phyloP scores from a whole-genome alignment of 1,140 invertebrate species.

The Oreohelix idahoensis region DNA sequence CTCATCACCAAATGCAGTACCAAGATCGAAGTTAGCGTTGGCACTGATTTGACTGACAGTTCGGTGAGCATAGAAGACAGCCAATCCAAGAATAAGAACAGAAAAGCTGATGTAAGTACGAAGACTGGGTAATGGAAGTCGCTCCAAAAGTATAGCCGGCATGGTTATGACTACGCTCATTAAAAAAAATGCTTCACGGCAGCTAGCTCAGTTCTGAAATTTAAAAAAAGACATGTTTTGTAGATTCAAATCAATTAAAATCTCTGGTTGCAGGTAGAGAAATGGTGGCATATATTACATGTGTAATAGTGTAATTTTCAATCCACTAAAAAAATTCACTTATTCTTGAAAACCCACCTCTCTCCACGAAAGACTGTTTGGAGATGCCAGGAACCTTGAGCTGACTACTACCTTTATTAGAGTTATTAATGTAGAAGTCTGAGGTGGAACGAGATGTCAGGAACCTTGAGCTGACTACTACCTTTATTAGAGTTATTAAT shows the following conservation, averaged over 20 bases:
- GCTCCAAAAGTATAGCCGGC: conserved; percentile 85
- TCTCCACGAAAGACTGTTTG: no score
- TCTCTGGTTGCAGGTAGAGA: no score
- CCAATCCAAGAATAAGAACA: conserved; percentile 81
- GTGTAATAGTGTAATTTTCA: no score
- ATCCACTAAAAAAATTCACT: no score
- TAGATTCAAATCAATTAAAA: not conserved
- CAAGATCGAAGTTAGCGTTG: conserved; percentile 22
- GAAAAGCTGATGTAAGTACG: conserved; percentile 85
- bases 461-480: no score
- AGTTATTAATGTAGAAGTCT: no score
- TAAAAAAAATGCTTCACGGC: not conserved
- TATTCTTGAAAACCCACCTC: no score
- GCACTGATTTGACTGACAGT: conserved; percentile 73
- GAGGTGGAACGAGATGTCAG: no score
- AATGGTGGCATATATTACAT: no score
- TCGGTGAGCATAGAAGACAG: conserved; percentile 85
- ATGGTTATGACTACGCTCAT: conserved; percentile 73
- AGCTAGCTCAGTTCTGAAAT: not conserved
- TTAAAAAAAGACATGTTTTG: not conserved
- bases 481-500: no score
- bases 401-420: no score
- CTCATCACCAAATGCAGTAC: not conserved
- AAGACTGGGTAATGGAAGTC: conserved; percentile 86
- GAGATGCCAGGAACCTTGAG: no score